Base-by-base conservation (phyloP, 64 coral and sea anemone species). In the Montipora sp. region DNA sequence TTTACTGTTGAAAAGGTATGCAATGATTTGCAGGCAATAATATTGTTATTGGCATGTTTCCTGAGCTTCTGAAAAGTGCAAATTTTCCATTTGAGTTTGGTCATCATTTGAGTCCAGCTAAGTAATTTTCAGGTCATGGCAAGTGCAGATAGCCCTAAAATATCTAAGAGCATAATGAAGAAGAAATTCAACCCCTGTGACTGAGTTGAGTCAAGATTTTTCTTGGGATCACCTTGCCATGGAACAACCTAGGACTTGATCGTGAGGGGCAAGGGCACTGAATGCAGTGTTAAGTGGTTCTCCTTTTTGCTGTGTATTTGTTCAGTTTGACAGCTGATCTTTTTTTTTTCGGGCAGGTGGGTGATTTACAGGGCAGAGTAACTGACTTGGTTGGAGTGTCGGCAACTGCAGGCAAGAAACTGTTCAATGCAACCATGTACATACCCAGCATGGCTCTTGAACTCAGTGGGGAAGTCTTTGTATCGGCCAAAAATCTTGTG, bases 401-500 rank as follows among this genome's bases (percentile, higher is more conserved):
- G 18, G 14, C 92, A 71, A 94, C 92, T 50, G 85, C 92, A 49
- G 89, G 94, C 63, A 96, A 92, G 75, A 88, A 94, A 68, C 89
- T 99, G 46, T 95, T 96, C 1, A 49, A 80, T 50, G 92, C 94
- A 5, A 78, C 88, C 2, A 91, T 99, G 92, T 93, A 96, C 77
- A 94, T 99, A 58, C 98, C 98, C 20, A 94, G 85, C 46, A 92
- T 90, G 63, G 98, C 98, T 0, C 78, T 96, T 15, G 94, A 94
- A 58, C 88, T 99, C 21, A 87, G 92, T 16, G 98, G 98, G 23
- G 94, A 96, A 85, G 98, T 95, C 8, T 61, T 89, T 46, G 89
- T 96, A 7, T 92, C 92, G 14, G 89, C 98, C 45, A 99, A 96
- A 75, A 92, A 96, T 16, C 92, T 99, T 21, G 92, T 96, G 77